Conservation (phyloP, 1,140 invertebrate species). For the Fopius arisanus region DNA sequence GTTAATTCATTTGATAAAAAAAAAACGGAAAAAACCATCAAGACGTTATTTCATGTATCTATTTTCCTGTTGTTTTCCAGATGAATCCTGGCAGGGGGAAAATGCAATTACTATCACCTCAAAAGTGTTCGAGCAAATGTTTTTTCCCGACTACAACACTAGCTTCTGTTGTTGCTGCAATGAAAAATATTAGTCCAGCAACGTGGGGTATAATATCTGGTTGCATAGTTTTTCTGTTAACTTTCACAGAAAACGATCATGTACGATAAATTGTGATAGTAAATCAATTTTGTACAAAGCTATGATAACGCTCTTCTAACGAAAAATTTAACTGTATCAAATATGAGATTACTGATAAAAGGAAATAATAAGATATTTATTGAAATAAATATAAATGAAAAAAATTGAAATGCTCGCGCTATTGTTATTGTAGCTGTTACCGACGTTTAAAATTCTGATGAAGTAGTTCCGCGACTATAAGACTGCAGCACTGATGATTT, state of each 20-base stretch:
- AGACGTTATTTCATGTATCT: too few relatives aligned
- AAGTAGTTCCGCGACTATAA: not conserved
- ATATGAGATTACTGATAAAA: not conserved
- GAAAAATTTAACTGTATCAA: not conserved
- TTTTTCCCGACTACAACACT: not conserved
- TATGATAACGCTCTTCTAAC: not conserved
- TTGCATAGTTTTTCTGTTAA: slow-evolving; percentile 31
- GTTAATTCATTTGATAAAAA: too few relatives aligned
- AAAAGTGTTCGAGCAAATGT: not conserved
- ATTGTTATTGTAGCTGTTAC: too few relatives aligned
- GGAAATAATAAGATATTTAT: not conserved
- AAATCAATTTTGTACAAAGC: not conserved
- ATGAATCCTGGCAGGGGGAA: not conserved
- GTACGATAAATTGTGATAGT: not conserved
- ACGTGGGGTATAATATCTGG: slow-evolving; percentile 25
- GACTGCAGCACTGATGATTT: not conserved
- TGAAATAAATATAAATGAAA: too few relatives aligned
- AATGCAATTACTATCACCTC: slow-evolving; percentile 6
- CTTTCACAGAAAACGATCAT: slow-evolving; percentile 31
- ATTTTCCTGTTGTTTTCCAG: slow-evolving; percentile 19
- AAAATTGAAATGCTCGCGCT: too few relatives aligned
- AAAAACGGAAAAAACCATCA: too few relatives aligned
- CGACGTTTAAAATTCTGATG: not conserved
- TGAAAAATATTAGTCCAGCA: slow-evolving; percentile 27
- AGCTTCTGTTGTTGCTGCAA: not conserved